These are phyloP conservation scores for Furnarius figulus DNA, from an alignment of 2,113 vertebrate genomes.

Conservation along the genomic window DNA sequence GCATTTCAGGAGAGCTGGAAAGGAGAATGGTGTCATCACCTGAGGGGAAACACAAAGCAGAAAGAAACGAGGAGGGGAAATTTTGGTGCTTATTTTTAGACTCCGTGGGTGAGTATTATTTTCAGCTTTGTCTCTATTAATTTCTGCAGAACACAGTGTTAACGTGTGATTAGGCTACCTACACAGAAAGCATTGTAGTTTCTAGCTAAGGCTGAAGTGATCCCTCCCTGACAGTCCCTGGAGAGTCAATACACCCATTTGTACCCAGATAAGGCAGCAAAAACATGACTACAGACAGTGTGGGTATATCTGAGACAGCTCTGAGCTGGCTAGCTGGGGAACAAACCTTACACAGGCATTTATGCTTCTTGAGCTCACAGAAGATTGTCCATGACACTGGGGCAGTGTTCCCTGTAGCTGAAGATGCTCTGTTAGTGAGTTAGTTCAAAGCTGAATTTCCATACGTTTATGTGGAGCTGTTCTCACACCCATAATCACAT, in stretches of 20 bases:
- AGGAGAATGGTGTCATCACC: slow-evolving; percentile 49
- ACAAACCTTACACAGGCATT: neutral
- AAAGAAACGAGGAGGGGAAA: slow-evolving; percentile 64
- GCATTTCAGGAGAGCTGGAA: slow-evolving; percentile 28
- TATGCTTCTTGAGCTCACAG: neutral
- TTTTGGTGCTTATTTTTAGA: slow-evolving; percentile 67
- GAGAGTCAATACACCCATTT: neutral
- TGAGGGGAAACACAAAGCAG: slow-evolving; percentile 57
- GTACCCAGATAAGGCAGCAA: neutral
- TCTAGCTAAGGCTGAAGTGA: neutral
- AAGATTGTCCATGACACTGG: neutral
- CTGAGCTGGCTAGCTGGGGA: neutral
- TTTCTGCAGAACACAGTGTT: slow-evolving; percentile 42
- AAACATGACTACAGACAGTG: neutral
- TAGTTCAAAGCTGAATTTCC: neutral
- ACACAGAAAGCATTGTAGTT: neutral
- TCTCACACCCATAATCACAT: neutral
- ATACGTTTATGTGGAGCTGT: neutral
- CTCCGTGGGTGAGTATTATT: slow-evolving; percentile 61
- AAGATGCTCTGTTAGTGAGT: neutral
- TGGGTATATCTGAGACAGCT: neutral
- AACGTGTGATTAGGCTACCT: slow-evolving; percentile 21
- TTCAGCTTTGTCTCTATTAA: slow-evolving; percentile 49
- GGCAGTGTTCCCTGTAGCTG: neutral
- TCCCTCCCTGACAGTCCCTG: neutral